phyloP scores from a whole-genome alignment of 2,888 invertebrate species.

The Melanotus villosus region DNA sequence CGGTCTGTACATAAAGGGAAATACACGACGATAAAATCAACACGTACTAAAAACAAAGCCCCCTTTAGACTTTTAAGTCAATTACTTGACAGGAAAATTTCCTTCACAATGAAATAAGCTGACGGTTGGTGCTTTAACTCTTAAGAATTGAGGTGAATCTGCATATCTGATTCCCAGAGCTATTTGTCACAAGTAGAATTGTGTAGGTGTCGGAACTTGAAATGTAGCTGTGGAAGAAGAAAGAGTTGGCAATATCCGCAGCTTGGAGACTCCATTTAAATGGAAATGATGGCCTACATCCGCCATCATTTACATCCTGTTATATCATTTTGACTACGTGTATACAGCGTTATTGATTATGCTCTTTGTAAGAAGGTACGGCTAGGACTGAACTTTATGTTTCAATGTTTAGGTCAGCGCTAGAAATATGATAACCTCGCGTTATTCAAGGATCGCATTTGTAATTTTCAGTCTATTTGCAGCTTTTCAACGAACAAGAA shows the following conservation, averaged over 20 bases:
- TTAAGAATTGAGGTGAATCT: slow-evolving; percentile 54
- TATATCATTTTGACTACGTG: slow-evolving; percentile 59
- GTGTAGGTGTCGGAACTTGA: slow-evolving; percentile 60
- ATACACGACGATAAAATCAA: slow-evolving; percentile 20
- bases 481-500: too few species aligned
- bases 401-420: not conserved
- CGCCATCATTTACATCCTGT: slow-evolving; percentile 61
- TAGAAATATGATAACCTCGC: too few species aligned
- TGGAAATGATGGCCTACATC: slow-evolving; percentile 63
- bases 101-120: slow-evolving; percentile 43
- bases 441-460: too few species aligned
- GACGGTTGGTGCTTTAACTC: slow-evolving; percentile 45
- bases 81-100: slow-evolving; percentile 41
- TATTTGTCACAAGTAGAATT: slow-evolving; percentile 62
- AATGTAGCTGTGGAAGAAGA: slow-evolving; percentile 60
- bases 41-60: slow-evolving; percentile 27
- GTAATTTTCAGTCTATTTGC: not conserved
- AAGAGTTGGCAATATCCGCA: slow-evolving; percentile 61
- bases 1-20: not conserved
- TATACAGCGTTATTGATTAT: slow-evolving; percentile 39
- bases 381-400: not conserved
- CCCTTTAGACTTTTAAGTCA: slow-evolving; percentile 33
- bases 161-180: slow-evolving; percentile 58
- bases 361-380: slow-evolving; percentile 1
- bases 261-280: slow-evolving; percentile 63